Evolutionary conservation across 2,888 invertebrate species (phyloP), one percentile per base, ranked within the genome.

Genomic region (Steinernema scapterisci): DNA sequence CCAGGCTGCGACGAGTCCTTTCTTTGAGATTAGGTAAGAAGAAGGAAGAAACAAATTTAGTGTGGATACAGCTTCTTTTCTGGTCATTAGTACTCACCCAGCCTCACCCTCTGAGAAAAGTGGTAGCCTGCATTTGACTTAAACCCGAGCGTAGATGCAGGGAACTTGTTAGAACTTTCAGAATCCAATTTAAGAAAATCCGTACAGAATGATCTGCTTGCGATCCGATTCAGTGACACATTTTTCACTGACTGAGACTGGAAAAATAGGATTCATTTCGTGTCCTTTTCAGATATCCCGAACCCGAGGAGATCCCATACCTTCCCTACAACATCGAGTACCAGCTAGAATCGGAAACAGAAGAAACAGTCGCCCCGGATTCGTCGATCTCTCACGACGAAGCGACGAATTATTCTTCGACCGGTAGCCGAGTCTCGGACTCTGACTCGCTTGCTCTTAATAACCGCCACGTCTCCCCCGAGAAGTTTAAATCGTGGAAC

Each of bases 301-400:
- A 78, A 21, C 72, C 77, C 3, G 82, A 81, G 54, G 81, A 81
- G 73, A 31, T 78, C 7, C 81, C 78, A 1, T 83, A 78, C 72
- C 75, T 81, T 5, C 81, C 81, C 31, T 81, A 81, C 74, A 81
- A 81, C 72, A 82, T 81, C 51, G 75, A 78, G 46, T 81, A 81
- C 74, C 70, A 76, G 19, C 21, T 77, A 25, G 76, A 81, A 27
- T 70, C 71, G 31, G 80, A 76, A 63, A 23, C 63, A 63, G 63
- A 63, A 63, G 63, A 38, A 63, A 63, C 63, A 31, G 63, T 46
- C 71, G 48, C 71, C 43, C 71, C 45, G 44, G 48, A 71, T 46
- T 46, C 48, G 46, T 46, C 48, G 48, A 71, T 46, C 48, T 51
- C 72, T 5, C 48, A 43, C 51, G 51, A 72, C 72, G 72, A 71